Base-by-base conservation (phyloP, 2,888 invertebrate genomes). In the Ichneumoninae sp. region DNA sequence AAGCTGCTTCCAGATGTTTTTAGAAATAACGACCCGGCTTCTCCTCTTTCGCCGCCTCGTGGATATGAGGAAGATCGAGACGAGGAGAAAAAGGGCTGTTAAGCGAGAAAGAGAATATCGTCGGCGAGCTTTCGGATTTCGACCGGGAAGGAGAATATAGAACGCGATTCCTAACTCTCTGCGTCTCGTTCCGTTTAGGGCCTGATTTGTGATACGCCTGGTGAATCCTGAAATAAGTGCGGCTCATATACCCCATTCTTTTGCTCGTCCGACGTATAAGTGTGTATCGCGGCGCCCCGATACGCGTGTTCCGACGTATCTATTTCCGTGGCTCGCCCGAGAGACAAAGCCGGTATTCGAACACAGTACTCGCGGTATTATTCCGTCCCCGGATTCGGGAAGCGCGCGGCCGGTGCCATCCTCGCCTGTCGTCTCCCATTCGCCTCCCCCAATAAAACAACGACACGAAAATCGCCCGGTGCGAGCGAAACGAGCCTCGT, bases 1-100 rank as follows among this genome's bases (percentile, higher is more conserved):
- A 83, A 69, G 83, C 70, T 80, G 84, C 70, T 86, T 80, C 89
- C 90, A 90, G 90, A 90, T 90, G 90, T 90, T 90, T 88, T 88
- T 73, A 84, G 83, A 89, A 89, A 88, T 88, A 89, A 89, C 88
- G 88, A 85, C 76, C 47, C 69, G 70, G 80, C 82, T 80, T 74
- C 70, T 66, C 78, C 36, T 77, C 47, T 47, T 22, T 63, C 54
- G 81, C 66, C 60, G 73, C 16, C 54, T 22, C 13, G 7, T 66
- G 40, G 44, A 69, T 26, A 47, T 16, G 44, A 47, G 44, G 44
- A 47, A 47, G 44, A 47, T 47, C 44, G 3, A 47, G 44, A 47
- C 16, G 68, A 30, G 65, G 81, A 75, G 66, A 63, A 44, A 76
- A 66, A 81, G 81, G 54, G 60, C 63, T 47, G 54, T 3, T 68